A percentile compares a stretch with the other conserved stretches of the same genome.
These are phyloP conservation scores for Antennarius maculatus DNA, from an alignment of 2,797 vertebrate genomes.

Conservation along the genomic window DNA sequence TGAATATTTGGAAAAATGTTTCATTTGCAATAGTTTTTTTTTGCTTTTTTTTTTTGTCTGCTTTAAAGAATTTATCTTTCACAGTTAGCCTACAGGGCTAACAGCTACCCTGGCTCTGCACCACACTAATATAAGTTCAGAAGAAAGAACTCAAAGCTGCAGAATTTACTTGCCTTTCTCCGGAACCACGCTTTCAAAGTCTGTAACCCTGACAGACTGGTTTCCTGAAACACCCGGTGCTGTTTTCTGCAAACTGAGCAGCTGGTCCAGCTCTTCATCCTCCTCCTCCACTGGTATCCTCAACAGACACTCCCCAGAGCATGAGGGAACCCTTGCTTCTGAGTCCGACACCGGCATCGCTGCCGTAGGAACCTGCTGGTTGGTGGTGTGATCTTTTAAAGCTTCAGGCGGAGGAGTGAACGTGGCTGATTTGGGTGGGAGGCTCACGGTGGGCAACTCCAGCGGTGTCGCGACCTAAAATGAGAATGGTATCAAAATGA, in stretches of 20 bases:
- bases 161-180: conserved; percentile 41
- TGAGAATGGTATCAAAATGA: neutral
- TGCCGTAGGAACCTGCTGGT: conserved; percentile 7
- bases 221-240: conserved; percentile 8
- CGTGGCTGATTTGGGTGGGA: conserved; percentile 56
- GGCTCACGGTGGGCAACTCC: conserved; percentile 82
- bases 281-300: conserved; percentile 61
- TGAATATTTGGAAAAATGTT: no score
- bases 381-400: conserved; percentile 5
- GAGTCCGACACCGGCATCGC: conserved; percentile 6
- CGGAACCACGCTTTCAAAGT: neutral
- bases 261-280: conserved; percentile 89
- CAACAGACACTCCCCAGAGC: conserved; percentile 1
- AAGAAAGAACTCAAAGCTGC: no score
- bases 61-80: no score
- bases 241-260: conserved; percentile 86
- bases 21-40: no score
- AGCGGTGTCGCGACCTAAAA: conserved; percentile 82
- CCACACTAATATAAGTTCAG: no score
- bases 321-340: conserved; percentile 4
- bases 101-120: no score
- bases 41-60: no score
- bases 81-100: no score
- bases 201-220: conserved; percentile 8
- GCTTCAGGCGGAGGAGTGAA: conserved; percentile 59